Evolutionary conservation across 2,888 invertebrate species (phyloP), one percentile per base, ranked within the genome.

Genomic region (Sinohyriopsis cumingii): DNA sequence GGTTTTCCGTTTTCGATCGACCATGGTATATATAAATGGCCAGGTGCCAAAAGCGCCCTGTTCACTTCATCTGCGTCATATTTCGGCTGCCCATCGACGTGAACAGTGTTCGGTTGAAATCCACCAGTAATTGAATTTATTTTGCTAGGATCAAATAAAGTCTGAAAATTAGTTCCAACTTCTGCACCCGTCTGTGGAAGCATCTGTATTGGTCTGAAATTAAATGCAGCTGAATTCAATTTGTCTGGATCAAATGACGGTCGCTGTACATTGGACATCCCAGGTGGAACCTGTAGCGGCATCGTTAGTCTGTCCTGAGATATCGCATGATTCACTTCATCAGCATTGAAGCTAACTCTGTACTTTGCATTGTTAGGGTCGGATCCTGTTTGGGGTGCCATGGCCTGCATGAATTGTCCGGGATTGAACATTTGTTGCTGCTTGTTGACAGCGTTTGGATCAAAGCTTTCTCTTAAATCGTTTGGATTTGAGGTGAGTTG

Each of bases 171-270:
- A 45, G 15, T 15, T 15, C 45, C 45, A 45, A 45, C 45, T 45
- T 45, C 45, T 15, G 45, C 45, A 15, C 45, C 45, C 45, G 15
- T 45, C 45, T 45, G 45, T 12, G 45, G 12, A 15, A 45, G 45
- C 15, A 45, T 45, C 15, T 12, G 45, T 15, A 45, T 12, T 3
- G 45, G 45, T 45, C 45, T 45, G 61, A 76, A 77, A 57, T 76
- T 79, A 59, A 79, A 79, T 3, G 67, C 54, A 63, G 65, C 65
- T 1, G 75, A 71, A 25, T 79, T 79, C 63, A 65, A 76, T 59
- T 72, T 68, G 60, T 79, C 79, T 2, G 79, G 77, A 59, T 79
- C 70, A 59, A 74, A 79, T 45, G 45, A 45, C 15, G 45, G 45
- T 3, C 45, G 45, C 15, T 45, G 45, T 15, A 15, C 45, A 12